A percentile compares a stretch with the other conserved stretches of the same genome.
These are phyloP conservation scores for Cyclophora punctaria DNA, from an alignment of 2,888 invertebrate species.

Conservation along the genomic window DNA sequence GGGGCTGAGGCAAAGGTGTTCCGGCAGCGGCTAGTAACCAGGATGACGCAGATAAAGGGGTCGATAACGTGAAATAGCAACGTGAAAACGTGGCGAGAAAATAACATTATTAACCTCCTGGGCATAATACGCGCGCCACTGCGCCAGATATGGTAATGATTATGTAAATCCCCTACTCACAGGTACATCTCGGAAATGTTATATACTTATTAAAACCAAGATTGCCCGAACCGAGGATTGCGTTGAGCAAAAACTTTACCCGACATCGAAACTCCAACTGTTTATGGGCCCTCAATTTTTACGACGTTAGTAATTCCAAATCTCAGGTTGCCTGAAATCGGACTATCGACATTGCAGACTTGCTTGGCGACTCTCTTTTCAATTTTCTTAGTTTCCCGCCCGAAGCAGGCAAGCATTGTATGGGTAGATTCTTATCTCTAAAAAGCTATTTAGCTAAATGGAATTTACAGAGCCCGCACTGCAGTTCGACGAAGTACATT, in stretches of 20 bases:
- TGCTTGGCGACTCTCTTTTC: conserved; percentile 71
- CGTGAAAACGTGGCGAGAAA: conserved; percentile 75
- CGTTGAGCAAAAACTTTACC: conserved; percentile 59
- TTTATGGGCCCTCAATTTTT: conserved; percentile 62
- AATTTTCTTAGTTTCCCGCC: conserved; percentile 73
- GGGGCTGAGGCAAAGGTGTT: conserved; percentile 48
- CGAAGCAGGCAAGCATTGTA: conserved; percentile 68
- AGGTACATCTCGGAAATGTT: conserved; percentile 72
- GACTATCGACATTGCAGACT: conserved; percentile 62
- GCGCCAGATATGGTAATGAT: conserved; percentile 76
- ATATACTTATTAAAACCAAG: conserved; percentile 74
- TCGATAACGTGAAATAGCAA: conserved; percentile 72
- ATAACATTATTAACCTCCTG: conserved; percentile 75
- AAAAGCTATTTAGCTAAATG: conserved; percentile 75
- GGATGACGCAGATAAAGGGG: conserved; percentile 70
- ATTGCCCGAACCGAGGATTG: conserved; percentile 59
- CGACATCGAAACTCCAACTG: conserved; percentile 44
- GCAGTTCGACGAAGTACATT: conserved; percentile 73
- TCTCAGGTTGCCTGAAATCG: conserved; percentile 66
- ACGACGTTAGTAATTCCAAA: conserved; percentile 62
- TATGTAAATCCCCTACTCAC: conserved; percentile 73
- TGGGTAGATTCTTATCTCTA: conserved; percentile 73
- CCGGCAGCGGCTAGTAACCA: conserved; percentile 67
- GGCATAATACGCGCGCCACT: conserved; percentile 73
- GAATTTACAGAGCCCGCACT: conserved; percentile 74